A percentile compares a stretch with the other conserved stretches of the same genome.
Evolutionary conservation across 1,140 invertebrate genomes (phyloP).

Genomic region (Eriosoma lanigerum): DNA sequence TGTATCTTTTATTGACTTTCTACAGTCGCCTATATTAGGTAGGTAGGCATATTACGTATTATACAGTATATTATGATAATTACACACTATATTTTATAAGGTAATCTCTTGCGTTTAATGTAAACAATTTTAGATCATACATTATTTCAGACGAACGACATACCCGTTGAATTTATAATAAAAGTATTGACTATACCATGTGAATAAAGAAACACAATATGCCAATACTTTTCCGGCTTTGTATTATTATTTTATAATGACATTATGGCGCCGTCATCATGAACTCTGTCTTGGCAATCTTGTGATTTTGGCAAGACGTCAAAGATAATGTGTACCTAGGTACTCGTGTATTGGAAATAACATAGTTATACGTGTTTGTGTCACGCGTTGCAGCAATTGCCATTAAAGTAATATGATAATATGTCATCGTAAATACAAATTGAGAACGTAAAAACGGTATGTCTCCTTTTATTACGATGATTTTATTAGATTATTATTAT

Average conservation of each 20-base stretch:
- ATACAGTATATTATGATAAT: too few species aligned
- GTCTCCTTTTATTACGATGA: background rate
- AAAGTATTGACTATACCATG: background rate
- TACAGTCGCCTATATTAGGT: too few species aligned
- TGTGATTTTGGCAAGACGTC: conserved; percentile 11
- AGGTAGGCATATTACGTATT: too few species aligned
- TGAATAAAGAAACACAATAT: background rate
- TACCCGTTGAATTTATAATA: background rate
- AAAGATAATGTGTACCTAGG: background rate
- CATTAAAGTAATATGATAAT: background rate
- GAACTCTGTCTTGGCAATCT: background rate
- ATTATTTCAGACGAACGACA: background rate
- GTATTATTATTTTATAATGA: background rate
- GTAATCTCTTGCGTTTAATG: too few species aligned
- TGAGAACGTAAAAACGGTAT: background rate
- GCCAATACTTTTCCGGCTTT: background rate
- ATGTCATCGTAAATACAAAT: background rate
- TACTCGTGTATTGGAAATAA: too few species aligned
- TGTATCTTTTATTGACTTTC: too few species aligned
- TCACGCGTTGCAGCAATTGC: too few species aligned
- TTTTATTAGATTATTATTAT: conserved; percentile 7
- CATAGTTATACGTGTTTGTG: too few species aligned
- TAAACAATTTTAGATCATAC: too few species aligned
- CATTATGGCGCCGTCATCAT: background rate
- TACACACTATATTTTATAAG: too few species aligned